Evolutionary conservation across 53 echinoderm and acorn worm genomes (phyloP).

Genomic region (Mesocentrotus franciscanus): DNA sequence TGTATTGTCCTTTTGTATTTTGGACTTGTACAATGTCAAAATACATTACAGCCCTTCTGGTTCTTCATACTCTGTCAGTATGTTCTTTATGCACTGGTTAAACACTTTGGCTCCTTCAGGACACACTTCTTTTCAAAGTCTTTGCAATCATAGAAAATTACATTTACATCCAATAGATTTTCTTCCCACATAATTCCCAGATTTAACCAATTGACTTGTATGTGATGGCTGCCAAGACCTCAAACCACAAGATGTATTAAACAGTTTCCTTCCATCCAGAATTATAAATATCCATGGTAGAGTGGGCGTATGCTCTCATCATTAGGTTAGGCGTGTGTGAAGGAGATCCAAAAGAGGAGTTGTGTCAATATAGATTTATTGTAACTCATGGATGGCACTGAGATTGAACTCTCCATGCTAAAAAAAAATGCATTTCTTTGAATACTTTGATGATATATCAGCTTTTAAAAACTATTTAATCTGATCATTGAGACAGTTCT

Average conservation of each 20-base stretch:
- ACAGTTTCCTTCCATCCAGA: slow-evolving; percentile 23
- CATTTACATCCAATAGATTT: background rate
- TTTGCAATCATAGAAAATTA: background rate
- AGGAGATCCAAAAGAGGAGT: background rate
- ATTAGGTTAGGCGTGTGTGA: background rate
- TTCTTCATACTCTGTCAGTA: too few relatives aligned
- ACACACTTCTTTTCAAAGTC: background rate
- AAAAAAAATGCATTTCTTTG: background rate
- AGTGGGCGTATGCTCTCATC: slow-evolving; percentile 7
- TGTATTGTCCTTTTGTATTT: too few relatives aligned
- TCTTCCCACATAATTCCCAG: background rate
- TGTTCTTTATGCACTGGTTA: too few relatives aligned
- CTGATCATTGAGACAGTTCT: too few relatives aligned
- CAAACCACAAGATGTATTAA: background rate
- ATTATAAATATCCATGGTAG: slow-evolving; percentile 33
- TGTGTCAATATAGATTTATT: background rate
- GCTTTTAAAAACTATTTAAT: too few relatives aligned
- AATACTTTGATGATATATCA: too few relatives aligned
- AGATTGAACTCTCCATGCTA: background rate
- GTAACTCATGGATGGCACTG: background rate
- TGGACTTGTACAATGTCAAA: too few relatives aligned
- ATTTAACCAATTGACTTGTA: background rate
- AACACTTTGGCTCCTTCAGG: too few relatives aligned
- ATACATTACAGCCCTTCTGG: too few relatives aligned
- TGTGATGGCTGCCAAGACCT: background rate